Percentiles rank a stretch among this genome's conserved stretches.
Evolutionary conservation across 2,113 vertebrate species (phyloP).

Genomic region (Ondatra zibethicus): DNA sequence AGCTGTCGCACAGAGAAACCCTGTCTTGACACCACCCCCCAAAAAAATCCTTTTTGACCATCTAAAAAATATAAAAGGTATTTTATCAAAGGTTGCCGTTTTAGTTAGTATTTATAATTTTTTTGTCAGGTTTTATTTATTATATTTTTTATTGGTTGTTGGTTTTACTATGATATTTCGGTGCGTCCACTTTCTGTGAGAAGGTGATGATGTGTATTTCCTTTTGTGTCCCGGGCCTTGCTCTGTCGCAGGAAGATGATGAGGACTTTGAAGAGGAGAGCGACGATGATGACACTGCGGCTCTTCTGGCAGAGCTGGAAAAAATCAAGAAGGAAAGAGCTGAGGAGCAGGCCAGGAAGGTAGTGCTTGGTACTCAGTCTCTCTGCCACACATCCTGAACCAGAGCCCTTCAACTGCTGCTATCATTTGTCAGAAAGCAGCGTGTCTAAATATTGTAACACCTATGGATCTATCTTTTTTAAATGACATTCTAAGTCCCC

Average conservation of each 20-base stretch:
- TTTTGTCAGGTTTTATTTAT: background rate
- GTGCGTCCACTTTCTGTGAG: background rate
- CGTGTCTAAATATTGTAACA: background rate
- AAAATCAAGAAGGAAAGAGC: slow-evolving; percentile 99
- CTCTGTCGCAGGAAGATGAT: slow-evolving; percentile 86
- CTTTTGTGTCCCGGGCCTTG: background rate
- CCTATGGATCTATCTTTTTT: background rate
- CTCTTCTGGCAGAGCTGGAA: slow-evolving; percentile 96
- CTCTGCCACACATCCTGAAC: fast-evolving
- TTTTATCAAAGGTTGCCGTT: slow-evolving; percentile 4
- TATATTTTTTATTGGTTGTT: slow-evolving; percentile 1
- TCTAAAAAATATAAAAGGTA: background rate
- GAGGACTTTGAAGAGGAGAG: slow-evolving; percentile 96
- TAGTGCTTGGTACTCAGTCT: slow-evolving; percentile 77
- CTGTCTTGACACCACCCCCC: background rate
- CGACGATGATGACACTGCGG: slow-evolving; percentile 97
- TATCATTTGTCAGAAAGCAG: background rate
- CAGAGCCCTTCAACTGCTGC: background rate
- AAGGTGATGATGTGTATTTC: background rate
- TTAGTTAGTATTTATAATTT: slow-evolving; percentile 19
- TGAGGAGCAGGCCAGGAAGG: slow-evolving; percentile 97
- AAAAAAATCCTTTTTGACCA: background rate
- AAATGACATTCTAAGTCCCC: background rate
- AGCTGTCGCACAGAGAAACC: background rate
- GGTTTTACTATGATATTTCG: slow-evolving; percentile 5